Percentiles rank a stretch among this genome's conserved stretches.
These are phyloP conservation scores for Mythimna ferrago DNA, from an alignment of 2,888 invertebrate species.

Conservation along the genomic window DNA sequence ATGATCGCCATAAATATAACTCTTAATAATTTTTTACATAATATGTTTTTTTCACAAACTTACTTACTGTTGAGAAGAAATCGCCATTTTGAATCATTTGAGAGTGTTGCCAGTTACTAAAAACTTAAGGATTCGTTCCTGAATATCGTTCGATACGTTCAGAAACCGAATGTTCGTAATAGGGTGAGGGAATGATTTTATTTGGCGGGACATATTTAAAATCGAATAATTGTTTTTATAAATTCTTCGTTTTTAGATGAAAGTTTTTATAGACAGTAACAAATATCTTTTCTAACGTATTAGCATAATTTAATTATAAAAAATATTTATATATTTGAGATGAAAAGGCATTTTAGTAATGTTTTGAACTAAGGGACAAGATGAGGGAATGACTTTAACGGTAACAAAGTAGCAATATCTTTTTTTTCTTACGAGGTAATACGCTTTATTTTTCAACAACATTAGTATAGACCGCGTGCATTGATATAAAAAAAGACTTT, in stretches of 20 bases:
- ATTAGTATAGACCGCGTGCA: neutral
- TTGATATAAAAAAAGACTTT: neutral
- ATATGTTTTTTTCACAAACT: neutral
- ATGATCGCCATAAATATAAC: neutral
- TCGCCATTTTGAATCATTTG: neutral
- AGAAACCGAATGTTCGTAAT: conserved; percentile 1
- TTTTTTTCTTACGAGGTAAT: neutral
- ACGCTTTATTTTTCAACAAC: neutral
- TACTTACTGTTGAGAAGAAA: neutral
- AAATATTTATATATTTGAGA: neutral
- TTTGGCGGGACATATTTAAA: conserved; percentile 3
- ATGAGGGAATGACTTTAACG: neutral
- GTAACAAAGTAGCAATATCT: neutral
- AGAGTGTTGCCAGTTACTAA: neutral
- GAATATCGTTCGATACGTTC: neutral
- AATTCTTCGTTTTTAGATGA: neutral
- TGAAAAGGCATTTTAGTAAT: neutral
- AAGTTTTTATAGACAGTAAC: neutral
- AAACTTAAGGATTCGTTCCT: neutral
- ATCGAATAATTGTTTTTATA: neutral
- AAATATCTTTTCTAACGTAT: neutral
- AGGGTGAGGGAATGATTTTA: neutral
- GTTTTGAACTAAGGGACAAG: neutral
- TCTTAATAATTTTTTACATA: neutral
- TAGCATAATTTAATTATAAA: neutral